Evolutionary conservation across 2,888 invertebrate species (phyloP).

Genomic region (Linyphia triangularis): DNA sequence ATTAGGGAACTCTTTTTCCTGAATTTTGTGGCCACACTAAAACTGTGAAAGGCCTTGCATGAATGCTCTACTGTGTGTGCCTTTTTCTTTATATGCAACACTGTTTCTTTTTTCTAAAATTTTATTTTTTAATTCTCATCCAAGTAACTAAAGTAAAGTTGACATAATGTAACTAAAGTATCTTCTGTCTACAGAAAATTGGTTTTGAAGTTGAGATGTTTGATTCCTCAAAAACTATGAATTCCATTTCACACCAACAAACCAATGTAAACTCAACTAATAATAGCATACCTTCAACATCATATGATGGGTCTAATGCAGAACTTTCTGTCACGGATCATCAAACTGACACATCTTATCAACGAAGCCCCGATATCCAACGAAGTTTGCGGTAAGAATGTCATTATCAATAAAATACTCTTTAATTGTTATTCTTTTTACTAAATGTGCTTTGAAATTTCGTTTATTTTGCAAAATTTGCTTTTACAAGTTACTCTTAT

Average conservation of each 20-base stretch:
- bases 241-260: background rate
- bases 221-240: background rate
- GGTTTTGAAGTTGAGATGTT: slow-evolving; percentile 54
- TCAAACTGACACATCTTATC: background rate
- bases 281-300: background rate
- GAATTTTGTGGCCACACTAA: too few relatives aligned
- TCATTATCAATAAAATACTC: too few relatives aligned
- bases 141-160: too few relatives aligned
- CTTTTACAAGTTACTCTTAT: background rate
- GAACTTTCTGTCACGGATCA: background rate
- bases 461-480: background rate
- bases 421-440: too few relatives aligned
- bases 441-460: too few relatives aligned
- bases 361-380: background rate
- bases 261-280: background rate
- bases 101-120: background rate
- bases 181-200: slow-evolving; percentile 20
- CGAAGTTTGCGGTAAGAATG: background rate
- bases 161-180: too few relatives aligned
- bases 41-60: too few relatives aligned
- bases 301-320: background rate
- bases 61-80: background rate
- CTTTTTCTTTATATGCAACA: background rate
- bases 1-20: too few relatives aligned
- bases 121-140: background rate